These are phyloP conservation scores for Pipra filicauda DNA, from an alignment of 2,113 vertebrate species.

Conservation along the genomic window DNA sequence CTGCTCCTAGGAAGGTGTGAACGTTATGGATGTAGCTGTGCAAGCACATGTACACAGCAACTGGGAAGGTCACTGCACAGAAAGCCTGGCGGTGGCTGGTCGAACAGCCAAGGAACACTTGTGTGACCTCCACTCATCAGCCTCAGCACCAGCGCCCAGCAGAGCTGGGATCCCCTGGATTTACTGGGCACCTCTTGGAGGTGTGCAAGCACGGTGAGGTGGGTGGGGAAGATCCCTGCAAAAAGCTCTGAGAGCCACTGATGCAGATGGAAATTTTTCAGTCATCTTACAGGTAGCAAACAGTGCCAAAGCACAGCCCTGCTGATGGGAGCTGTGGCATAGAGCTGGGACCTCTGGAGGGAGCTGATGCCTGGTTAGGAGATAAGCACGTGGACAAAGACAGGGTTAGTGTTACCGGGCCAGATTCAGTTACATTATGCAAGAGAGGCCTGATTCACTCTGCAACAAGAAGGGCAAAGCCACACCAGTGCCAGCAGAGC, in stretches of 20 bases:
- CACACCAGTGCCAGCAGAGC: neutral
- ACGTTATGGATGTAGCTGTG: neutral
- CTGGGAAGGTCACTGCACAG: neutral
- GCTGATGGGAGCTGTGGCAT: neutral
- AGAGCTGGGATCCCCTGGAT: neutral
- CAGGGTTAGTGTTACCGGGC: neutral
- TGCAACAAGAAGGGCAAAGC: slow-evolving; percentile 3
- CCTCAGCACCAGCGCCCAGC: neutral
- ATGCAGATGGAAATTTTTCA: neutral
- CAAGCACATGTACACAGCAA: neutral
- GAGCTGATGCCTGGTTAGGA: neutral
- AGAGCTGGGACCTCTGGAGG: neutral
- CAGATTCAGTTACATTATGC: neutral
- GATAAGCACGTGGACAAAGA: neutral
- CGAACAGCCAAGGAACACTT: neutral
- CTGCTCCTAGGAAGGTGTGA: neutral
- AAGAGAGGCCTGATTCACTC: neutral
- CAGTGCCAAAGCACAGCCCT: neutral
- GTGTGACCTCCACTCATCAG: neutral
- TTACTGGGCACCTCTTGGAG: neutral
- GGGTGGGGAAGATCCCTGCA: neutral
- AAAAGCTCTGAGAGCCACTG: neutral
- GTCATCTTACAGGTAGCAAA: neutral
- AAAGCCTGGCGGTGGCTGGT: neutral
- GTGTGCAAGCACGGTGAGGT: neutral